Evolutionary conservation across 2,888 invertebrate genomes (phyloP).

Genomic region (Eupithecia centaureata): DNA sequence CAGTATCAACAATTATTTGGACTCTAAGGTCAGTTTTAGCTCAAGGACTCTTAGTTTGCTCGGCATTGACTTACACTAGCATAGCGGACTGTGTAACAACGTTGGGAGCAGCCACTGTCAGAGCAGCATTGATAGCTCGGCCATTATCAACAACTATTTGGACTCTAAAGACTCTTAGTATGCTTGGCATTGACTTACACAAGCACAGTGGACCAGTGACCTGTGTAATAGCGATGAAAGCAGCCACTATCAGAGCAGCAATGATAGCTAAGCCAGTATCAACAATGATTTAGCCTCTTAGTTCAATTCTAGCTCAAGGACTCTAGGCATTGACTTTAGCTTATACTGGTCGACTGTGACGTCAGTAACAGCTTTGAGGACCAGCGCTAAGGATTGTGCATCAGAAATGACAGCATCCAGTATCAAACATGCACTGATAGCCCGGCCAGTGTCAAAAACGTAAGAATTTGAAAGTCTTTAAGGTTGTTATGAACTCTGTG

Average conservation of each 20-base stretch:
- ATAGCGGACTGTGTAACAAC: conserved; percentile 32
- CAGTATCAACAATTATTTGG: conserved; percentile 79
- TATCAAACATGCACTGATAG: too few species aligned
- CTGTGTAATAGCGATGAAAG: conserved; percentile 61
- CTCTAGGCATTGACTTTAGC: too few species aligned
- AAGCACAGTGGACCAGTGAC: neutral
- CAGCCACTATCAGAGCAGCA: conserved; percentile 56
- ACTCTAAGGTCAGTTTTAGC: conserved; percentile 64
- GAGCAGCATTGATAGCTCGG: conserved; percentile 63
- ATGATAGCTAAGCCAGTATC: conserved; percentile 72
- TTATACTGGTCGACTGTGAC: neutral
- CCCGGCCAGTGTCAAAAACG: too few species aligned
- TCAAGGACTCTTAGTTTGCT: neutral
- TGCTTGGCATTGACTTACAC: neutral
- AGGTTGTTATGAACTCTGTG: too few species aligned
- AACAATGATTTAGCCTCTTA: conserved; percentile 78
- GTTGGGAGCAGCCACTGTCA: conserved; percentile 66
- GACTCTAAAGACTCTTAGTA: conserved; percentile 63
- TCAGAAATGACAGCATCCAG: too few species aligned
- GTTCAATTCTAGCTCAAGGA: conserved; percentile 46
- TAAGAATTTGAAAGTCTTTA: too few species aligned
- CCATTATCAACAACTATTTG: conserved; percentile 78
- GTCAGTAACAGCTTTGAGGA: too few species aligned
- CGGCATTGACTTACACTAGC: neutral
- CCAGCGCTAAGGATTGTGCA: neutral